Evolutionary conservation across 2,113 vertebrate genomes (phyloP).

Genomic region (Saccopteryx bilineata): DNA sequence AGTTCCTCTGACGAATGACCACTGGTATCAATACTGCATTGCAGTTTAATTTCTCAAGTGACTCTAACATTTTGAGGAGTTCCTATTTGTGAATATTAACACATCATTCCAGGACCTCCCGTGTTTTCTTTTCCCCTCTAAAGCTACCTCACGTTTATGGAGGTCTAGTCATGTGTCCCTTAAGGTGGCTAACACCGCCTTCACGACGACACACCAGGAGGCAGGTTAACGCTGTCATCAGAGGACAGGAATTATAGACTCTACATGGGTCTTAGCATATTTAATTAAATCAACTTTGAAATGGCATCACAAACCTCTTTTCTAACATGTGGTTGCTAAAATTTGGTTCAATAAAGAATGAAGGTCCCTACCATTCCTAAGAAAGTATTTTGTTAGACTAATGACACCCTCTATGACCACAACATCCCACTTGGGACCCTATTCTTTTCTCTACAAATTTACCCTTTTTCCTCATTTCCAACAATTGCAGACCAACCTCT

Average conservation of each 20-base stretch:
- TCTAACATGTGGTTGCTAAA: background rate
- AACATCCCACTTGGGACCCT: background rate
- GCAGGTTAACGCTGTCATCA: background rate
- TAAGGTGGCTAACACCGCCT: background rate
- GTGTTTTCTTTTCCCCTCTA: background rate
- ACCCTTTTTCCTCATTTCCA: conserved; percentile 40
- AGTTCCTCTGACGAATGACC: conserved; percentile 15
- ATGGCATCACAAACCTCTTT: background rate
- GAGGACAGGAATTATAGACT: background rate
- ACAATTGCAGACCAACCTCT: conserved; percentile 40
- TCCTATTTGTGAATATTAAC: background rate
- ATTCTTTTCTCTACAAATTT: conserved; percentile 29
- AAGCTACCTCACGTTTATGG: background rate
- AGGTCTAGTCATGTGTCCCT: background rate
- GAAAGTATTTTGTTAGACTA: background rate
- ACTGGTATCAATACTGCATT: background rate
- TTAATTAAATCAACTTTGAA: background rate
- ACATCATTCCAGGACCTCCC: background rate
- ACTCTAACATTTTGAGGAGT: background rate
- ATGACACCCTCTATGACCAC: background rate
- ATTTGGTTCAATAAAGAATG: conserved; percentile 10
- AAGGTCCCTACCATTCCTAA: conserved; percentile 6
- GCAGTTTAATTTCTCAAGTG: conserved; percentile 23
- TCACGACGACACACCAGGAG: background rate
- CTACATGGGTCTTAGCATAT: background rate